Evolutionary conservation across 2,888 invertebrate species (phyloP), one percentile per base, ranked within the genome.

Genomic region (Tachina fera): DNA sequence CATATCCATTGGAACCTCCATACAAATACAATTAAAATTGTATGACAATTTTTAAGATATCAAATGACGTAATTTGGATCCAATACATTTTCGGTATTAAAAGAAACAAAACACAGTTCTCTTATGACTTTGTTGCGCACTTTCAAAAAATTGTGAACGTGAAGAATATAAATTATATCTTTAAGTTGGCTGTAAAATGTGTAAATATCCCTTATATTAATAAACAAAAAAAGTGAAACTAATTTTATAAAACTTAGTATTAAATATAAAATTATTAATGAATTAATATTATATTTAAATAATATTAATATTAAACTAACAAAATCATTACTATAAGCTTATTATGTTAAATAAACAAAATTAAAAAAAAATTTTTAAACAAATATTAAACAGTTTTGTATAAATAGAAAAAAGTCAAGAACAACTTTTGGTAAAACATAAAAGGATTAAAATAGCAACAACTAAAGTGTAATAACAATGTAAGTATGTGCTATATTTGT

Each of bases 101-200:
- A 31, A 31, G 31, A 31, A 2, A 31, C 3, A 4, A 31, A 31
- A 31, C 4, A 6, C 31, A 60, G 49, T 39, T 0, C 5, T 49
- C 72, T 49, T 60, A 47, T 72, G 13, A 72, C 9, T 60, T 60
- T 72, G 39, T 1, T 8, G 60, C 3, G 60, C 19, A 16, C 5
- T 19, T 39, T 1, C 14, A 22, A 16, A 3, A 47, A 45, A 71
- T 31, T n/a, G 11, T 8, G 4, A 56, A 56, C 19, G 11, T 67
- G 11, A 61, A 61, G n/a, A n/a, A 43, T 60, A 31, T 47, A 76
- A 67, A 84, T 39, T 41, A 51, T 67, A 65, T 51, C 16, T 49
- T 78, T 83, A 86, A 82, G 86, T 76, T 80, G 83, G 83, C 80
- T 86, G 86, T 86, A 86, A 86, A 86, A 83, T 80, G 71, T 86